Evolutionary conservation across 2,113 vertebrate species (phyloP).

Genomic region (Pedetes capensis): DNA sequence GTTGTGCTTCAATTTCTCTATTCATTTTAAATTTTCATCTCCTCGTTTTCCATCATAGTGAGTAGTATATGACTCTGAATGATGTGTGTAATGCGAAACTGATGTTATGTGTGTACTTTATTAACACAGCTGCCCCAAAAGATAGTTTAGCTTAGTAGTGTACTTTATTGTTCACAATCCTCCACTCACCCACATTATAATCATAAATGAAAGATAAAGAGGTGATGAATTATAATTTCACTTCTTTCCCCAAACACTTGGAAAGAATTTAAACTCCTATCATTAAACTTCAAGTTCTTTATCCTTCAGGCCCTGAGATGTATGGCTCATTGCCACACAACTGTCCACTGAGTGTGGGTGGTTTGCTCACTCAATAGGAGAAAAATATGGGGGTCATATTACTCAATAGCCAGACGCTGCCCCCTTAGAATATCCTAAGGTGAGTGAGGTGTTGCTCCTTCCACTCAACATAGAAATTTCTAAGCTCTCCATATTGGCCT

Average conservation of each 20-base stretch:
- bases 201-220: conserved; percentile 77
- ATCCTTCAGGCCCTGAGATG: background rate
- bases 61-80: conserved; percentile 83
- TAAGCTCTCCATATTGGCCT: background rate
- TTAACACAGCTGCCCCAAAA: conserved; percentile 80
- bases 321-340: background rate
- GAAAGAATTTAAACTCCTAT: conserved; percentile 30
- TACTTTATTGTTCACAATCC: conserved; percentile 82
- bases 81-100: conserved; percentile 83
- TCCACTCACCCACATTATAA: conserved; percentile 74
- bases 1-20: conserved; percentile 83
- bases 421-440: background rate
- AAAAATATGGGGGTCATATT: background rate
- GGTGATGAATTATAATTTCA: conserved; percentile 72
- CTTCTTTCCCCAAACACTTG: conserved; percentile 61
- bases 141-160: conserved; percentile 67
- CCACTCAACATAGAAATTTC: background rate
- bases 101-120: conserved; percentile 81
- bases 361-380: background rate
- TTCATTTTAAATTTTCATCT: conserved; percentile 79
- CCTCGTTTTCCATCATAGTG: conserved; percentile 80
- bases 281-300: conserved; percentile 65
- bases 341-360: background rate
- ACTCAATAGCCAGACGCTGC: background rate
- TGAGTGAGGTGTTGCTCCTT: accelerated